Evolutionary conservation across 1,140 invertebrate species (phyloP), one percentile per base, ranked within the genome.

Genomic region (Lordiphosa collinella): DNA sequence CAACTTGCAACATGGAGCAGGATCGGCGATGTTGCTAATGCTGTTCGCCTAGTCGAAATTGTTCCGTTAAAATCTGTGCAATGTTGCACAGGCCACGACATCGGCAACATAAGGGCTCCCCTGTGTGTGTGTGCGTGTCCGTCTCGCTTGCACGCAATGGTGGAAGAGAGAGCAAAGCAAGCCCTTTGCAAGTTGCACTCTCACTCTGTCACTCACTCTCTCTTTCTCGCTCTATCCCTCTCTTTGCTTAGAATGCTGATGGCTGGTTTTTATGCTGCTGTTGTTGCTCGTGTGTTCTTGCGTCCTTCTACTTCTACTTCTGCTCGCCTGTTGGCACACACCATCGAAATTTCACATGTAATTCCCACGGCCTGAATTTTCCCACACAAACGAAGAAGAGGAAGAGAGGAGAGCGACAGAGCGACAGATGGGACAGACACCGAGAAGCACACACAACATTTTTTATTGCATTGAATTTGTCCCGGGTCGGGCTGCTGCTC

Each of bases 311-410:
- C 35, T 41, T 56, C 55, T 69, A 63, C 66, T 82, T 61, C 86
- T 88, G 86, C 52, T 86, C 65, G 86, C 86, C 86, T 88, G 86
- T 73, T 86, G 64, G 60, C 48, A 65, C 66, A 84, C 86, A 88
- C 86, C 86, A 86, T 76, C 66, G 80, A 88, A 88, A 88, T 86
- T 86, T 88, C 86, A 85, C 70, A 88, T 80, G 75, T 88, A 88
- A 87, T 88, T 88, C 86, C 86, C 86, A 88, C 86, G 86, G 86
- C 86, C 82, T 80, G 82, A 86, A 88, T 88, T 86, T 87, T 87
- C 85, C 85, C 85, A 87, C 85, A 86, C 72, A 79, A 61, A 61
- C 32, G 50, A 54, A 47, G 48, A 58, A 58, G 64, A 84, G 70
- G 76, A 63, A 76, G 76, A 79, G 59, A 56, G 58, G 49, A 71